Conservation (phyloP, 2,113 vertebrate genomes). For the Dicrurus megarhynchus region DNA sequence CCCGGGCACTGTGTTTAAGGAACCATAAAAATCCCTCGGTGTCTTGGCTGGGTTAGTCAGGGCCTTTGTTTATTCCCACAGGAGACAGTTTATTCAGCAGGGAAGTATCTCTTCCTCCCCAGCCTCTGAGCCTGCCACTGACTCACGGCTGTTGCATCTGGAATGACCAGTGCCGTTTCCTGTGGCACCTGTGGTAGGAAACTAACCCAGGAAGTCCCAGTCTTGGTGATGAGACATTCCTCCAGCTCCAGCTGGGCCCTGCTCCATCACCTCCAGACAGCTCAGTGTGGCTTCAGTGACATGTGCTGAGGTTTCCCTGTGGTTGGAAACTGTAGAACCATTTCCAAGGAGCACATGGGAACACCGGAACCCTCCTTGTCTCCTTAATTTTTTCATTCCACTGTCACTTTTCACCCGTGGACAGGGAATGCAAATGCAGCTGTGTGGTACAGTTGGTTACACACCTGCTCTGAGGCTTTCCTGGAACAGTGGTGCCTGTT, state of each 20-base stretch:
- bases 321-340: background rate
- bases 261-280: background rate
- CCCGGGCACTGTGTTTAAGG: background rate
- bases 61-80: background rate
- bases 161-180: slow-evolving; percentile 11
- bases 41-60: background rate
- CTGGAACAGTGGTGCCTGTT: background rate
- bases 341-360: background rate
- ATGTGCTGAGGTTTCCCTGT: background rate
- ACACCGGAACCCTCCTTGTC: background rate
- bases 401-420: fast-evolving
- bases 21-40: background rate
- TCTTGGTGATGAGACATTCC: background rate
- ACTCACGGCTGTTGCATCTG: background rate
- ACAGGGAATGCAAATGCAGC: background rate
- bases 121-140: background rate
- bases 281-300: background rate
- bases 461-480: background rate
- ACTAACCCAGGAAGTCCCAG: background rate
- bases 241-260: background rate
- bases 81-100: background rate
- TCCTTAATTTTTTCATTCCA: background rate
- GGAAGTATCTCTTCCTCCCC: background rate
- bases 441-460: background rate
- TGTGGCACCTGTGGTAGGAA: background rate